Evolutionary conservation across 2,113 vertebrate genomes (phyloP), one percentile per base, ranked within the genome.

Genomic region (Grammomys dolichurus): DNA sequence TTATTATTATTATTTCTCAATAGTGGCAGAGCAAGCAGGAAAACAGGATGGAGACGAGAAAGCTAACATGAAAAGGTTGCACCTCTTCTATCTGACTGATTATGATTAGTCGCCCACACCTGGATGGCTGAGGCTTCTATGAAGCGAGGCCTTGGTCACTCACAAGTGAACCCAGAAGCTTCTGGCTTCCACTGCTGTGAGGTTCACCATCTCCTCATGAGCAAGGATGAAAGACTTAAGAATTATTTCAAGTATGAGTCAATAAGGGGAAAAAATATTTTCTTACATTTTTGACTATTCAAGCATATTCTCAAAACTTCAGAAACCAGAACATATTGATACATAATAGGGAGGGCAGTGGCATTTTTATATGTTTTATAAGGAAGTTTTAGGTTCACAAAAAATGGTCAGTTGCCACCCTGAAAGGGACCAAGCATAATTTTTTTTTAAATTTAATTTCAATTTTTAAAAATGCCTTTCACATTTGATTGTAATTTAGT

Each of bases 401-500:
- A 86, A 96, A 65, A 11, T 43, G 51, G 92, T 40, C 16, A 54
- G 19, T 72, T n/a, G 90, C 24, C 26, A 72, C 24, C 28, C 28
- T 58, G 20, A 90, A 95, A 93, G 43, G 72, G 31, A 40, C 63
- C 7, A 88, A 67, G 84, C 63, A 86, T 63, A 69, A 9, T n/a
- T 78, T 75, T 36, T 28, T 84, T 75, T 91, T 96, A 85, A 58
- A 9, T 40, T 51, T 7, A 65, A 20, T 33, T 86, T 19, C 5
- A n/a, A 72, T 7, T 72, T 72, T n/a, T 20, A n/a, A 63, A 84
- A 85, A 65, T 85, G 58, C 43, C 36, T 48, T 36, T 96, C 82
- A 91, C 54, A 89, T 75, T 87, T 31, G 56, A 89, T 7, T 85
- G 86, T 10, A 31, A 95, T 97, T 97, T 98, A 98, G 95, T 98